Percentiles rank a stretch among this genome's conserved stretches.
These are phyloP conservation scores for Xerus rutilus DNA, from an alignment of 2,797 vertebrate species.

Conservation along the genomic window DNA sequence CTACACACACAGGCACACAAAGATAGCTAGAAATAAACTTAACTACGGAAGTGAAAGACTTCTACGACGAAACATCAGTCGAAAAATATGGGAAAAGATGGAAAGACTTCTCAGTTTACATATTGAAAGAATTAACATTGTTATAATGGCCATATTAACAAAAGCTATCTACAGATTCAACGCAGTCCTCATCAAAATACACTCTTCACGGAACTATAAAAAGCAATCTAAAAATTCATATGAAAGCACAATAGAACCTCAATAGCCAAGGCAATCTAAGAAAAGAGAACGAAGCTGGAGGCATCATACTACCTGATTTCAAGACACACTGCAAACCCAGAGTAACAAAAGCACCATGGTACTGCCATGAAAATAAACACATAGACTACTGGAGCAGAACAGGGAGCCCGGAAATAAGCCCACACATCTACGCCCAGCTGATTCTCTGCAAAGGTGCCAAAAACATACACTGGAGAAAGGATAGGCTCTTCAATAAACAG, in stretches of 20 bases:
- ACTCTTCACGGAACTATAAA: neutral
- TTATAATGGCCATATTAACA: no score
- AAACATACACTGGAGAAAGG: neutral
- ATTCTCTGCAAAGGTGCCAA: neutral
- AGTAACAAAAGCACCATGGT: neutral
- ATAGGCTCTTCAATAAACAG: neutral
- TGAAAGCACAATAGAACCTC: neutral
- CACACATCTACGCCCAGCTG: neutral
- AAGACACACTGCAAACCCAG: no score
- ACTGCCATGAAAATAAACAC: no score
- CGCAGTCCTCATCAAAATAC: neutral
- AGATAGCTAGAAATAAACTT: neutral
- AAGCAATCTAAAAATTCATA: no score
- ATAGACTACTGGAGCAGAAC: neutral
- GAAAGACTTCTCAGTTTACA: neutral
- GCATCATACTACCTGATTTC: neutral
- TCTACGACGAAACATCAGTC: neutral
- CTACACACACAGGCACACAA: neutral
- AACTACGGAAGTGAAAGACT: neutral
- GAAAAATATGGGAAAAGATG: neutral
- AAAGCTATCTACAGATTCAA: neutral
- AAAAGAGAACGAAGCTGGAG: neutral
- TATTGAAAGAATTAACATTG: neutral
- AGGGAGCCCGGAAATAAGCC: neutral
- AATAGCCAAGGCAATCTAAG: neutral